A percentile compares a stretch with the other conserved stretches of the same genome.
Conservation (phyloP, 2,113 vertebrate species). For the Lamprologus ornatipinnis region DNA sequence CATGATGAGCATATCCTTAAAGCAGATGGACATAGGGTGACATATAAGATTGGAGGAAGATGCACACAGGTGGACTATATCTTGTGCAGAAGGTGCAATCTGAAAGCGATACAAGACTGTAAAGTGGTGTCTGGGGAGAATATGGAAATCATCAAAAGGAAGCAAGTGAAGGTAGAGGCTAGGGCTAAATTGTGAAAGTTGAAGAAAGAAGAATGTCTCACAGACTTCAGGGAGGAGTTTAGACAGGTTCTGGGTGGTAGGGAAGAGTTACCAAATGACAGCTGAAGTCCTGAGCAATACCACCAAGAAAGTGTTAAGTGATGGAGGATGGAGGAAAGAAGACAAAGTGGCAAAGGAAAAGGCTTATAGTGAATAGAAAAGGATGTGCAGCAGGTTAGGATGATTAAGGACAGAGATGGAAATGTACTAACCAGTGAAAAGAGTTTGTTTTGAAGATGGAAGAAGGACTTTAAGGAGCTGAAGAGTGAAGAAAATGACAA, state of each 20-base stretch:
- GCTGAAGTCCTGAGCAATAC: not conserved
- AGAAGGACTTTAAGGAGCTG: not conserved
- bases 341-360: not conserved
- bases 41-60: not conserved
- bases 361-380: not conserved
- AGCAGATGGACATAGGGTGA: not conserved
- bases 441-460: not conserved
- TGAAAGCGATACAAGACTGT: not conserved
- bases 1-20: not conserved
- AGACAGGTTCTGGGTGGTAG: not conserved
- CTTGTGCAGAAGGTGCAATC: not conserved
- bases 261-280: not conserved
- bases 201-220: not conserved
- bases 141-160: not conserved
- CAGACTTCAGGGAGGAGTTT: not conserved
- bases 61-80: not conserved
- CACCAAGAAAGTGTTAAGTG: no score
- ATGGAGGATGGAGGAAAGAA: not conserved
- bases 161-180: not conserved
- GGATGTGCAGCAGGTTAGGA: not conserved
- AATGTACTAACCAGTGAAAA: not conserved
- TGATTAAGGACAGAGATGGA: not conserved
- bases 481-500: not conserved
- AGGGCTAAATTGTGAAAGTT: not conserved
- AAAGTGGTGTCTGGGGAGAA: not conserved